These are phyloP conservation scores for Lycocerus yunnanus DNA, from an alignment of 2,888 invertebrate species.

Conservation along the genomic window DNA sequence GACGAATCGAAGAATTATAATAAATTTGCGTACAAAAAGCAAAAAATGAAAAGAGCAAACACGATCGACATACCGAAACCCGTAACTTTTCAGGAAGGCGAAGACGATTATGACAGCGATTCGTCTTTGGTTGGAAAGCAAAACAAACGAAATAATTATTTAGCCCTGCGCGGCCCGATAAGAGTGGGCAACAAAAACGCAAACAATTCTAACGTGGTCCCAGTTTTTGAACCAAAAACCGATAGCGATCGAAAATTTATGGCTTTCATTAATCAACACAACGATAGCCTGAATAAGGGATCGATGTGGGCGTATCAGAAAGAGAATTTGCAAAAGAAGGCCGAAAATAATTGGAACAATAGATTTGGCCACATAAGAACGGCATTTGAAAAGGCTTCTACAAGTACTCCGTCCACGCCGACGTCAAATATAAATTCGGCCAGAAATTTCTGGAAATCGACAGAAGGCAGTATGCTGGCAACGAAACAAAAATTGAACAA, in stretches of 20 bases:
- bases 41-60: constrained; percentile 85
- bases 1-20: constrained; percentile 43
- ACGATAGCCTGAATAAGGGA: constrained; percentile 54
- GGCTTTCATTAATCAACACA: constrained; percentile 79
- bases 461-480: constrained; percentile 58
- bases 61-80: constrained; percentile 87
- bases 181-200: constrained; percentile 58
- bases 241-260: constrained; percentile 85
- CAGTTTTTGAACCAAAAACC: constrained; percentile 78
- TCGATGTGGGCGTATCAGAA: constrained; percentile 26
- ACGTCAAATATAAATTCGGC: constrained; percentile 60
- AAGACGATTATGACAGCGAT: constrained; percentile 57
- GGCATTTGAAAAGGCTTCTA: constrained; percentile 72
- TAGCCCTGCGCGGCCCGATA: constrained; percentile 63
- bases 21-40: constrained; percentile 67
- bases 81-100: constrained; percentile 55
- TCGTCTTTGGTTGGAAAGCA: constrained; percentile 47
- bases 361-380: constrained; percentile 84
- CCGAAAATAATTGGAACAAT: constrained; percentile 71
- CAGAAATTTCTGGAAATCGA: constrained; percentile 65
- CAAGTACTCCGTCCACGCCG: constrained; percentile 40
- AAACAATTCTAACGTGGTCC: constrained; percentile 58
- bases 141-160: constrained; percentile 50
- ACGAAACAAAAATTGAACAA: constrained; percentile 39
- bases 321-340: not conserved